phyloP scores from a whole-genome alignment of 2,888 invertebrate species.

The Habrosyne pyritoides region DNA sequence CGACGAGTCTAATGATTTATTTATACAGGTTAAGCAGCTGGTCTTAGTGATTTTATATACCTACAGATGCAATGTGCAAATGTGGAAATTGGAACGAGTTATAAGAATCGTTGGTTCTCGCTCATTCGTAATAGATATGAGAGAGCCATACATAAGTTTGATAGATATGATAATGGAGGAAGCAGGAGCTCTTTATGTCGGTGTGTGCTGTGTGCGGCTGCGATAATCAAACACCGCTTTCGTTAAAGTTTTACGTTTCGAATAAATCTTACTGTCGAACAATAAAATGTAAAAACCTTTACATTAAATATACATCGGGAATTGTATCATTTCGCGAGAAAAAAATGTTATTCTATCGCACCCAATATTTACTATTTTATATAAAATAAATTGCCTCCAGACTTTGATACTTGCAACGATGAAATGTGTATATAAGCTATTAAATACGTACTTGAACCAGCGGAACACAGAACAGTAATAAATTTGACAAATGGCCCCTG shows the following conservation, averaged over 20 bases:
- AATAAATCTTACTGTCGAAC: too few relatives aligned
- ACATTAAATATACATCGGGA: not conserved
- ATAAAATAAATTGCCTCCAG: not conserved
- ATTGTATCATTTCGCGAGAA: not conserved
- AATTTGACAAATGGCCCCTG: conserved; percentile 54
- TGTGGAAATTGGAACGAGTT: not conserved
- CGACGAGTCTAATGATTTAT: not conserved
- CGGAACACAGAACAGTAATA: conserved; percentile 46
- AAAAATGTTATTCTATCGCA: not conserved
- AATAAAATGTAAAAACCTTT: too few relatives aligned
- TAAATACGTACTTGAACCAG: conserved; percentile 46
- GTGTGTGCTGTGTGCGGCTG: conserved; percentile 22
- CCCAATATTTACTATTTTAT: not conserved
- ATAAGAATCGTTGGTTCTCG: not conserved
- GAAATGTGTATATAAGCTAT: conserved; percentile 30
- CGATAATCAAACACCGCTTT: conserved; percentile 1
- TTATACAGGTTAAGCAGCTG: not conserved
- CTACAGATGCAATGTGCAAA: not conserved
- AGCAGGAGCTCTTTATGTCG: conserved; percentile 49
- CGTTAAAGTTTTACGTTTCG: not conserved
- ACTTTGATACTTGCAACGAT: not conserved
- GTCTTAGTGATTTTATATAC: not conserved
- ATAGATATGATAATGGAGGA: conserved; percentile 47
- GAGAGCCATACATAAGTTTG: not conserved
- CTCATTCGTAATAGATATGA: not conserved